These are phyloP conservation scores for Paramisgurnus dabryanus DNA, from an alignment of 2,113 vertebrate species.

Conservation along the genomic window DNA sequence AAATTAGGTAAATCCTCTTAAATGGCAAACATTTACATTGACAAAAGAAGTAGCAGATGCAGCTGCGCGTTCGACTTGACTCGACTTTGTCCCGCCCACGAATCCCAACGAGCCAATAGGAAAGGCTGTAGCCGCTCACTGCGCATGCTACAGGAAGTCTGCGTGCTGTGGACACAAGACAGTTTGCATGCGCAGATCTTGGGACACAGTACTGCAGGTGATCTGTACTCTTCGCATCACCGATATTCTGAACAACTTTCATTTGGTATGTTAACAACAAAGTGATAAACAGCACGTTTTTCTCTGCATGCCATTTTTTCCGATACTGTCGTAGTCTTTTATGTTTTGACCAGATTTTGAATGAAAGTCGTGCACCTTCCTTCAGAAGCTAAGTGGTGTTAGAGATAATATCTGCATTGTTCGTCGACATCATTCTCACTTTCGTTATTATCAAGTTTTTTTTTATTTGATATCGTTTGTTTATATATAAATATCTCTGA, in stretches of 20 bases:
- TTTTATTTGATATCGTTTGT: too few species aligned
- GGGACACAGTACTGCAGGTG: neutral
- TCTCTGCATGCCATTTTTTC: too few species aligned
- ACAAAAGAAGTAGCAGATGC: neutral
- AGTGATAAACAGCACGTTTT: neutral
- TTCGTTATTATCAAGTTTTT: neutral
- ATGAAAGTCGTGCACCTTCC: neutral
- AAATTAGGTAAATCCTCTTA: neutral
- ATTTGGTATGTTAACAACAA: neutral
- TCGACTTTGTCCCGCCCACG: conserved; percentile 1
- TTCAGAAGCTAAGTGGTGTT: neutral
- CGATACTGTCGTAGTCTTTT: too few species aligned
- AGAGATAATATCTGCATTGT: neutral
- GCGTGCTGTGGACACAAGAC: neutral
- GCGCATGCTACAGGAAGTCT: neutral
- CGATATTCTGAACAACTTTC: neutral
- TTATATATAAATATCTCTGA: too few species aligned
- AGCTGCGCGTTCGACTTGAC: too few species aligned
- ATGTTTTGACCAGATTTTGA: too few species aligned
- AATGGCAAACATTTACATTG: neutral
- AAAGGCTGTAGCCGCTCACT: neutral
- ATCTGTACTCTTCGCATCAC: neutral
- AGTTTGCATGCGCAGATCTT: neutral
- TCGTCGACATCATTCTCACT: too few species aligned
- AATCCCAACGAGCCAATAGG: conserved; percentile 14